Evolutionary conservation across 1,140 invertebrate species (phyloP).

Genomic region (Lepidurus packardi): DNA sequence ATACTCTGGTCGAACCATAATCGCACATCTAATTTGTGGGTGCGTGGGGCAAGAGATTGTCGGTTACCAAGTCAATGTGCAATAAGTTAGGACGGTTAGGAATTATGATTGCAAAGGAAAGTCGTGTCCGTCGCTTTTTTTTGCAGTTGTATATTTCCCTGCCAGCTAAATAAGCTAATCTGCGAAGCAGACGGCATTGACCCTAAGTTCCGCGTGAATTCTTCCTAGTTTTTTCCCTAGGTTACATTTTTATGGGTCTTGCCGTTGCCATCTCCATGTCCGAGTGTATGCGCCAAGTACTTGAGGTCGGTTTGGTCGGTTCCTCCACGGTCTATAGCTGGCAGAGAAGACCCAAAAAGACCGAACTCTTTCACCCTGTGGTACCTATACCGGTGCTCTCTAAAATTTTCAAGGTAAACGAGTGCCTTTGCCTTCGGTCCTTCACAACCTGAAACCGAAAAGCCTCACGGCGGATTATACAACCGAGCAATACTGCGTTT

Average conservation of each 20-base stretch:
- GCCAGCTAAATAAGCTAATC: not conserved
- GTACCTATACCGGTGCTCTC: not conserved
- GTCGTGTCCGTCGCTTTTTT: no score
- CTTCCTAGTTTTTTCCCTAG: slow-evolving; percentile 10
- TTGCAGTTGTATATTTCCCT: no score
- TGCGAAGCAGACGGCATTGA: not conserved
- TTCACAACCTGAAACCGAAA: not conserved
- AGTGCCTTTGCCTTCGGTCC: not conserved
- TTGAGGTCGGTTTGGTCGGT: not conserved
- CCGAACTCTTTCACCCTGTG: not conserved
- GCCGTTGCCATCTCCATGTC: not conserved
- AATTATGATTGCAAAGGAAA: no score
- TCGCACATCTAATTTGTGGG: no score
- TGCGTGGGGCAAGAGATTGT: no score
- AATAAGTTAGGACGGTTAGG: no score
- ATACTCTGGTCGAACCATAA: no score
- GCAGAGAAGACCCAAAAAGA: not conserved
- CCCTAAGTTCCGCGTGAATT: slow-evolving; percentile 4
- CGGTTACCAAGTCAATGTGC: no score
- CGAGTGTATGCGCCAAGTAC: not conserved
- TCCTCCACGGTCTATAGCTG: not conserved
- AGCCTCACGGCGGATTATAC: not conserved
- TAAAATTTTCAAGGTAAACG: slow-evolving; percentile 5
- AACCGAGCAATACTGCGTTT: not conserved
- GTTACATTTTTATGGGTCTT: not conserved